These are phyloP conservation scores for Dermochelys coriacea DNA, from an alignment of 2,797 vertebrate species.

Conservation along the genomic window DNA sequence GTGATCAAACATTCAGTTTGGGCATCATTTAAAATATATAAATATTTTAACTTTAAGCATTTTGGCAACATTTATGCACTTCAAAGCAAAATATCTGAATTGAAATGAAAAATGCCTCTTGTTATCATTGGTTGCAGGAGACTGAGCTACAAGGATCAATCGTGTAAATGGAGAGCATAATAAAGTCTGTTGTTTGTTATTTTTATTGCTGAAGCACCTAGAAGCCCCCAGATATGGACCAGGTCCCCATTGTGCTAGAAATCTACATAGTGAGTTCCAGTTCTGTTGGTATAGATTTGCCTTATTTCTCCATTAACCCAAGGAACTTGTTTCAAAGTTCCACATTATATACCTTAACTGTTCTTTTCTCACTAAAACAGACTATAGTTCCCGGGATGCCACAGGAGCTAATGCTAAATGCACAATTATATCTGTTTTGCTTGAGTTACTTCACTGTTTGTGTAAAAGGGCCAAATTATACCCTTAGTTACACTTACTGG, in stretches of 20 bases:
- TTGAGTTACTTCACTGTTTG: not conserved
- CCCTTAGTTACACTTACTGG: not conserved
- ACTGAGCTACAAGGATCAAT: not conserved
- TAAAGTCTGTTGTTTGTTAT: not conserved
- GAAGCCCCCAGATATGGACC: not conserved
- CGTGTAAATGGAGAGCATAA: not conserved
- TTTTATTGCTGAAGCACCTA: too few relatives aligned
- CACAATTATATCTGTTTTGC: not conserved
- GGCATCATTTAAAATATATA: not conserved
- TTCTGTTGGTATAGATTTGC: not conserved
- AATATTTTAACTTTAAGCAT: not conserved
- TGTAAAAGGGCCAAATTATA: not conserved
- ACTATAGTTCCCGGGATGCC: fast-evolving
- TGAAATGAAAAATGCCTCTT: not conserved
- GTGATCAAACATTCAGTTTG: not conserved
- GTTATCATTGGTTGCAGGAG: not conserved
- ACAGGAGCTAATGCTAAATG: not conserved
- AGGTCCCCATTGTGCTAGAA: not conserved
- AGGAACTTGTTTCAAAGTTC: not conserved
- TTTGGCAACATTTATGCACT: not conserved
- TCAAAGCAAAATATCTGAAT: not conserved
- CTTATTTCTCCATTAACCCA: not conserved
- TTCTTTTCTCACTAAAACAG: not conserved
- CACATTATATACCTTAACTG: not conserved
- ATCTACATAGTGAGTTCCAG: not conserved